Base-by-base conservation (phyloP, 2,797 vertebrate species). In the Myotis vivesi region DNA sequence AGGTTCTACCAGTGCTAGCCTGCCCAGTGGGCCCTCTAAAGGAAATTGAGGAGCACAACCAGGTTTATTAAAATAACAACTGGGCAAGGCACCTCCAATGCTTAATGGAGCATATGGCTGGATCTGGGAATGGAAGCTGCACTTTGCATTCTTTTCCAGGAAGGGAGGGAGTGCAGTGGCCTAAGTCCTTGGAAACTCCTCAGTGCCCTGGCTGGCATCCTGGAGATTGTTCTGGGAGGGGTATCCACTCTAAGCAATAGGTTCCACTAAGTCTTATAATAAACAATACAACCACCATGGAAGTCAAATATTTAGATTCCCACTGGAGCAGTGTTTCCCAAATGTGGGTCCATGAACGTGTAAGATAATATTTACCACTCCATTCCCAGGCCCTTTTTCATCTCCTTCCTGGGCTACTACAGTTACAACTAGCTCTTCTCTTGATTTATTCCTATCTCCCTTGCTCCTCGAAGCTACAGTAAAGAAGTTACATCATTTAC, bases 221-320 rank as follows among this genome's bases (percentile, higher is more conserved):
- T 96, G 94, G 93, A 97, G 94, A 83, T 71, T 92, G 92, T 86
- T 86, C 94, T 97, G 90, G 93, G 93, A 97, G 92, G 41, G 94
- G 73, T 92, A 91, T 90, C 89, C 84, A 94, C 92, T 92, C 93
- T 76, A 95, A 95, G 97, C 89, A 96, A 95, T 71, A 94, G 79
- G 84, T 96, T 96, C 95, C 93, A 96, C 84, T 96, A 92, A 87
- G 76, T 90, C 64, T 75, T 83, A 87, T 86, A 97, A 96, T 94
- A 97, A 97, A 95, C 93, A 94, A 76, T 75, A 82, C 55, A 94
- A 88, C 87, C 59, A 91, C 94, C 53, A 72, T 76, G 84, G 68
- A 91, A 95, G 89, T 91, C 87, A 95, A 95, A 94, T 92, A 91
- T 93, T 96, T 96, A 92, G 75, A 57, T 76, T 95, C 84, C 89